Conservation (phyloP, 2,797 vertebrate genomes). For the Triplophysa bombifrons region DNA sequence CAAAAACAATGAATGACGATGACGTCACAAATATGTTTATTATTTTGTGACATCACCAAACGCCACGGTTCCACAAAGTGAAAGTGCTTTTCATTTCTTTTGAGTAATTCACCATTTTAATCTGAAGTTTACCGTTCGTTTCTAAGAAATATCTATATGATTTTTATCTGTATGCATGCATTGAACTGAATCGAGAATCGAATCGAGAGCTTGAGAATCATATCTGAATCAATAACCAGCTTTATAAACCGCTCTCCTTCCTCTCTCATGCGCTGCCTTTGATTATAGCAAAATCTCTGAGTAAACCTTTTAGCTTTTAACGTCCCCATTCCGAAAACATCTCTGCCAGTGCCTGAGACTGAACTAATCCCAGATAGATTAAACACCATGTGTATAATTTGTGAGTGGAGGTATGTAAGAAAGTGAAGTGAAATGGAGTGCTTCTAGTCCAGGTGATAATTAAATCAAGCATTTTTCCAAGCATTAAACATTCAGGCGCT, state of each 20-base stretch:
- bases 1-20: too few relatives aligned
- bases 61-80: too few relatives aligned
- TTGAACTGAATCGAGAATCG: too few relatives aligned
- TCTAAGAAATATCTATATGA: too few relatives aligned
- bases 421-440: background rate
- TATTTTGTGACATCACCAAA: too few relatives aligned
- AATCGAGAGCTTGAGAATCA: too few relatives aligned
- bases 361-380: slow-evolving; percentile 27
- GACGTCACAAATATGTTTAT: too few relatives aligned
- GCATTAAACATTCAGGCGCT: background rate
- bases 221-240: too few relatives aligned
- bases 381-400: background rate
- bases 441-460: background rate
- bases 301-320: slow-evolving; percentile 54
- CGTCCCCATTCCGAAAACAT: slow-evolving; percentile 3
- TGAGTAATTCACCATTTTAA: too few relatives aligned
- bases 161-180: too few relatives aligned
- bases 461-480: background rate
- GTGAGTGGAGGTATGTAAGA: background rate
- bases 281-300: slow-evolving; percentile 20
- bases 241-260: background rate
- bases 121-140: too few relatives aligned
- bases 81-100: too few relatives aligned
- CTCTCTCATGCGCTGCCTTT: slow-evolving; percentile 24
- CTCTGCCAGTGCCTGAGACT: slow-evolving; percentile 15